Conservation (phyloP, 2,888 invertebrate genomes). For the Eristalis arbustorum region DNA sequence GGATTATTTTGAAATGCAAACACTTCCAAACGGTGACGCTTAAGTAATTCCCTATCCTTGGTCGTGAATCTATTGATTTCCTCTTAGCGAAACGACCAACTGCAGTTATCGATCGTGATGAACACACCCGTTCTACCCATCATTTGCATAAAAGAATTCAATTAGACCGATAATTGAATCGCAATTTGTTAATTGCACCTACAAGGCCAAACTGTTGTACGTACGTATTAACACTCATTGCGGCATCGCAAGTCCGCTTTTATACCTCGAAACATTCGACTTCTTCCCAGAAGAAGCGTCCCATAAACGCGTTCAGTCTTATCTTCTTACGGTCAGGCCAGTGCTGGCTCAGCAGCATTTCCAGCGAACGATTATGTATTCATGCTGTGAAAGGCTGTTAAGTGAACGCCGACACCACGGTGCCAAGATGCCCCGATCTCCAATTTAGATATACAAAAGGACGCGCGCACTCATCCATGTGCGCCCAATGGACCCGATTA, state of each 20-base stretch:
- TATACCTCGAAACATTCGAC: neutral
- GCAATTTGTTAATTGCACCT: slow-evolving; percentile 18
- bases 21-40: neutral
- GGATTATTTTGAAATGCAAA: neutral
- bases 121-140: neutral
- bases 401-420: slow-evolving; percentile 40
- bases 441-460: slow-evolving; percentile 61
- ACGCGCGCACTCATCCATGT: slow-evolving; percentile 29
- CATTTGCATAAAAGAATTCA: slow-evolving; percentile 3
- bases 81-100: neutral
- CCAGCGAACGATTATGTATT: slow-evolving; percentile 25
- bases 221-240: slow-evolving; percentile 4
- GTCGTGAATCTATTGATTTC: neutral
- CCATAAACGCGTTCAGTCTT: neutral
- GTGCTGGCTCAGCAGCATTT: slow-evolving; percentile 2
- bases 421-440: slow-evolving; percentile 20
- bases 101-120: neutral
- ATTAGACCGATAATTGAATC: slow-evolving; percentile 24
- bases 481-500: slow-evolving; percentile 48
- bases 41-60: neutral
- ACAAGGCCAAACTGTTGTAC: slow-evolving; percentile 19
- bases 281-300: neutral
- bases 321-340: slow-evolving; percentile 21
- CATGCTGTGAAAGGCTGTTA: slow-evolving; percentile 42
- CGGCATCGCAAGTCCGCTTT: neutral